Evolutionary conservation across 2,797 vertebrate genomes (phyloP).

Genomic region (Brachymystax lenok): DNA sequence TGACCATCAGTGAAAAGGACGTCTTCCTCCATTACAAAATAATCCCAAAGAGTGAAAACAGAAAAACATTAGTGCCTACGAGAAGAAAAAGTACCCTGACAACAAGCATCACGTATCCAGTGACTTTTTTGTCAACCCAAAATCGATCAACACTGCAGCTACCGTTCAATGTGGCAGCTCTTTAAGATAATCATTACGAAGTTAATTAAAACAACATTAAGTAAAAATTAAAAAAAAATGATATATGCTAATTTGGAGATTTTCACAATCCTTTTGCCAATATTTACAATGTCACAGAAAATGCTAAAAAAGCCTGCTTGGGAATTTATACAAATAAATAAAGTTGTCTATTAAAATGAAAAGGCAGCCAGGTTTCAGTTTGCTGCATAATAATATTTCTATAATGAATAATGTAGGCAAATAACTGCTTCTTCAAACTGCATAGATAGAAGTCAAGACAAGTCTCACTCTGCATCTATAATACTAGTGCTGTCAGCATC

Average conservation of each 20-base stretch:
- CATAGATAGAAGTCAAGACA: background rate
- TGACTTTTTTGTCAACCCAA: constrained; percentile 13
- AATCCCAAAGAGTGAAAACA: background rate
- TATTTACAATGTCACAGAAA: constrained; percentile 58
- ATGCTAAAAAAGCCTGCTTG: constrained; percentile 15
- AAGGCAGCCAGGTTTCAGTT: constrained; percentile 13
- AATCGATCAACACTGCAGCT: constrained; percentile 5
- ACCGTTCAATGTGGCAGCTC: constrained; percentile 12
- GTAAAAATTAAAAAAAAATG: constrained; percentile 48
- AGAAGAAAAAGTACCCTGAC: background rate
- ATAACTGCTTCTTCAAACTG: background rate
- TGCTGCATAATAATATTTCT: constrained; percentile 25
- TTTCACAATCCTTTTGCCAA: constrained; percentile 47
- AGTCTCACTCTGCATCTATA: constrained; percentile 64
- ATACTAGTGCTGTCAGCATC: constrained; percentile 73
- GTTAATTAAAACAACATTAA: constrained; percentile 20
- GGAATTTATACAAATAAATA: constrained; percentile 46
- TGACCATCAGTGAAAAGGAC: no score
- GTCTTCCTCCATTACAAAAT: background rate
- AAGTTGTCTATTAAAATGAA: constrained; percentile 36
- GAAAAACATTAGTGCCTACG: background rate
- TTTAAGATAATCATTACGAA: background rate
- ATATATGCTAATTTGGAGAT: background rate
- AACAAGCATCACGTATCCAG: constrained; percentile 7
- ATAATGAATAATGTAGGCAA: constrained; percentile 36